Conservation (phyloP, 2,888 invertebrate species). For the Apamea crenata region DNA sequence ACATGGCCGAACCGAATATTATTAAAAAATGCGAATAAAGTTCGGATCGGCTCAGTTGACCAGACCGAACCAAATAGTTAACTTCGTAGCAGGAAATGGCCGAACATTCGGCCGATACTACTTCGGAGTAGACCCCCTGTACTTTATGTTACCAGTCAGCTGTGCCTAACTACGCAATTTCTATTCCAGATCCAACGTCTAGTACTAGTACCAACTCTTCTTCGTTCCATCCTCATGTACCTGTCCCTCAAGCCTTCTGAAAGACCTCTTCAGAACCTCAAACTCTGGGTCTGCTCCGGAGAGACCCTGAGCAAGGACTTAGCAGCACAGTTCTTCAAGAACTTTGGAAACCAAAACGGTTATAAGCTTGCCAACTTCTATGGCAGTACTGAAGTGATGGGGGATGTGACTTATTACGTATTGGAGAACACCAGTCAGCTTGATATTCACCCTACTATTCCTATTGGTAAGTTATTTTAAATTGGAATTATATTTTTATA, state of each 20-base stretch:
- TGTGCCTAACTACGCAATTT: neutral
- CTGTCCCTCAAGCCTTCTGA: constrained; percentile 91
- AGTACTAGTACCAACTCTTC: constrained; percentile 95
- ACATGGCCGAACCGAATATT: too few relatives aligned
- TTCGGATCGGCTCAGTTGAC: too few relatives aligned
- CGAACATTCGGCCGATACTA: too few relatives aligned
- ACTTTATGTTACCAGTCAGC: neutral
- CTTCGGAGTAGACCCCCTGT: too few relatives aligned
- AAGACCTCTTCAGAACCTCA: constrained; percentile 90
- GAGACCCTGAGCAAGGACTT: constrained; percentile 94
- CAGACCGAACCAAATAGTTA: too few relatives aligned
- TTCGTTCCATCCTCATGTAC: constrained; percentile 94
- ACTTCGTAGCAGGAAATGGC: too few relatives aligned
- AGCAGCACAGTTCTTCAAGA: constrained; percentile 94
- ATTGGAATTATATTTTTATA: neutral
- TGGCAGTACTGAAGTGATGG: constrained; percentile 98
- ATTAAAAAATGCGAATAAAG: too few relatives aligned
- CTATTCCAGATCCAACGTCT: constrained; percentile 93
- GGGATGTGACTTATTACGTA: constrained; percentile 95
- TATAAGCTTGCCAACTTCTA: constrained; percentile 96
- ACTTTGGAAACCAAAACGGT: constrained; percentile 91
- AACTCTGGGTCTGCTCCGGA: constrained; percentile 96
- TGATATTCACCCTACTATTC: constrained; percentile 92
- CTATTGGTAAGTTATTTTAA: constrained; percentile 92
- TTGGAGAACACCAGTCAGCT: constrained; percentile 91